Conservation (phyloP, 2,797 vertebrate species). For the Galagoides demidoff region DNA sequence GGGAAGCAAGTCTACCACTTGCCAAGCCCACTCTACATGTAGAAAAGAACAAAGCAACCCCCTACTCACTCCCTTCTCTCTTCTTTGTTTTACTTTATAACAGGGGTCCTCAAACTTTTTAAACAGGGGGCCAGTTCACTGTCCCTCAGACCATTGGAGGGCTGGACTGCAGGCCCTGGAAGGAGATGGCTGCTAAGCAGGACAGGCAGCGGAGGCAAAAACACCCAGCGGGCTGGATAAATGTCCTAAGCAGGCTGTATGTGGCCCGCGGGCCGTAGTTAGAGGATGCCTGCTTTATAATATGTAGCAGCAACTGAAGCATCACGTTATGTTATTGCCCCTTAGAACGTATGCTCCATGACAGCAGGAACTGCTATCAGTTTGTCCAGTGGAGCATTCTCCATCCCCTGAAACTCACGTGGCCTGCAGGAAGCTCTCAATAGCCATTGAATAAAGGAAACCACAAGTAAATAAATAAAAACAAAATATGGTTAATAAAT, state of each 20-base stretch:
- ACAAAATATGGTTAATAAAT: background rate
- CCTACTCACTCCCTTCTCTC: background rate
- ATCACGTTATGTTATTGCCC: background rate
- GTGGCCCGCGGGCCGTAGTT: too few species aligned
- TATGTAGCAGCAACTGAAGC: background rate
- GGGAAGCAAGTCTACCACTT: background rate
- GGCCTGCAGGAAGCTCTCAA: background rate
- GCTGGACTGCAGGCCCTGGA: too few species aligned
- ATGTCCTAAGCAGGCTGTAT: too few species aligned
- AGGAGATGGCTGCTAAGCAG: too few species aligned
- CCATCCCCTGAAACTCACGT: background rate
- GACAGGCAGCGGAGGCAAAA: too few species aligned
- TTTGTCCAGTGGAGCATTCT: background rate
- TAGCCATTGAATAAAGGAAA: background rate
- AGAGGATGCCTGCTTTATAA: background rate
- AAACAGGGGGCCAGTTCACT: too few species aligned
- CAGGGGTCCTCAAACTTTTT: too few species aligned
- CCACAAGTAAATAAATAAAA: background rate
- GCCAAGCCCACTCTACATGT: background rate
- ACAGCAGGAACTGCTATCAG: background rate
- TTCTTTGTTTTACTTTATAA: background rate
- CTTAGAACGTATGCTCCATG: background rate
- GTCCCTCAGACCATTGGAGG: too few species aligned
- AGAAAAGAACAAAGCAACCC: background rate
- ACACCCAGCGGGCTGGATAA: too few species aligned